Evolutionary conservation across 2,797 vertebrate species (phyloP).

Genomic region (Triplophysa bombifrons): DNA sequence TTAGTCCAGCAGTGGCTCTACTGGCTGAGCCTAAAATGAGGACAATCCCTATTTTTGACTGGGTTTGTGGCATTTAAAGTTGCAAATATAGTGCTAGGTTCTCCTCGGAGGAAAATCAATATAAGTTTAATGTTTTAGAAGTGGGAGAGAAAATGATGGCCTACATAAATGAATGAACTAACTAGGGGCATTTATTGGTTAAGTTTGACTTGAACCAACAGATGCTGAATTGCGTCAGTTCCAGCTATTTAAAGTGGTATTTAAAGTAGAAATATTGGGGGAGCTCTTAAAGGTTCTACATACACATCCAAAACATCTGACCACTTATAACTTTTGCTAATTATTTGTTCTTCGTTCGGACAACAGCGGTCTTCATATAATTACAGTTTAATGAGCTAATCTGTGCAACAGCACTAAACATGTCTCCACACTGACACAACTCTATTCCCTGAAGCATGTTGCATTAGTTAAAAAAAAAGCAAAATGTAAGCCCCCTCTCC

Average conservation of each 20-base stretch:
- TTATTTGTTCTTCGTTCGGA: not conserved
- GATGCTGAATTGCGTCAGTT: conserved; percentile 10
- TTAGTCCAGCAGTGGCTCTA: conserved; percentile 47
- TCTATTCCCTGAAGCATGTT: conserved; percentile 47
- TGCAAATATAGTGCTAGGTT: conserved; percentile 1
- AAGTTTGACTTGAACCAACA: conserved; percentile 28
- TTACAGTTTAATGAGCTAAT: conserved; percentile 56
- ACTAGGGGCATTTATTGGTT: conserved; percentile 37
- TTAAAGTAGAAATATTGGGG: not conserved
- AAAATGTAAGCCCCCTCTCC: conserved; percentile 42
- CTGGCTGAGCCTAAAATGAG: conserved; percentile 57
- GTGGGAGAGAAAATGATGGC: not conserved
- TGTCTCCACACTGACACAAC: conserved; percentile 40
- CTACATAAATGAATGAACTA: conserved; percentile 43
- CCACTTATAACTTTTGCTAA: not conserved
- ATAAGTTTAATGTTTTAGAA: not conserved
- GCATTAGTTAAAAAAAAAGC: conserved; percentile 60
- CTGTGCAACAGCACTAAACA: conserved; percentile 43
- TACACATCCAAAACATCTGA: conserved; percentile 4
- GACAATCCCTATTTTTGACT: conserved; percentile 31
- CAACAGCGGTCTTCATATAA: conserved; percentile 26
- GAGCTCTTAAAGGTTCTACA: not conserved
- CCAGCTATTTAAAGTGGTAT: conserved; percentile 4
- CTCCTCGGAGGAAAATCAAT: not conserved
- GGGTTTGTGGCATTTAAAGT: conserved; percentile 13